Percentiles rank a stretch among this genome's conserved stretches.
These are phyloP conservation scores for Cathartes aura DNA, from an alignment of 2,113 vertebrate species.

Conservation along the genomic window DNA sequence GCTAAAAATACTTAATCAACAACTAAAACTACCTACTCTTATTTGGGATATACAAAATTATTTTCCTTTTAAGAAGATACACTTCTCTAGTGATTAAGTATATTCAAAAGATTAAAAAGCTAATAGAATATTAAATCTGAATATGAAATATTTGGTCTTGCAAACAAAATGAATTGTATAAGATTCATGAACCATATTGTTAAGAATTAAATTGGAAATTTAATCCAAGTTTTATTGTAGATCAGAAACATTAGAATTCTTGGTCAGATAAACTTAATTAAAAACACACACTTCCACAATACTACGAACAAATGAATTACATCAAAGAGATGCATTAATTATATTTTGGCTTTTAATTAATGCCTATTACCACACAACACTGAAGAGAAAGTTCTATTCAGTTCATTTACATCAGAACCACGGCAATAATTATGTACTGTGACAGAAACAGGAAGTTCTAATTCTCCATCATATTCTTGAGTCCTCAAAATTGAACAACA, in stretches of 20 bases:
- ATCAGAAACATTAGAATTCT: conserved; percentile 57
- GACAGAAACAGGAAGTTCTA: conserved; percentile 53
- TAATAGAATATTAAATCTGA: background rate
- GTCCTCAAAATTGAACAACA: conserved; percentile 46
- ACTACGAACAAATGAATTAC: conserved; percentile 41
- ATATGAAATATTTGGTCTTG: background rate
- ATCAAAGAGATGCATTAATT: conserved; percentile 64
- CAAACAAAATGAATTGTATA: conserved; percentile 1
- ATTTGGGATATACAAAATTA: background rate
- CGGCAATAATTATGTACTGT: conserved; percentile 34
- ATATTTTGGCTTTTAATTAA: conserved; percentile 60
- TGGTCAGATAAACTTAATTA: conserved; percentile 63
- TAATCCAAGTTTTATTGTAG: conserved; percentile 44
- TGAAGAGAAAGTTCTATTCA: conserved; percentile 33
- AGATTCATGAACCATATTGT: conserved; percentile 27
- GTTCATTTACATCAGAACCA: conserved; percentile 62
- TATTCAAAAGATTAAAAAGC: conserved; percentile 1
- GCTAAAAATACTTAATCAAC: background rate
- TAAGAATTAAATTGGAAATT: conserved; percentile 42
- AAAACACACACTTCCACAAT: conserved; percentile 43
- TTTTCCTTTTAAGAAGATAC: background rate
- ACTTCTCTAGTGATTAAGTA: background rate
- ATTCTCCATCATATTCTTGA: conserved; percentile 51
- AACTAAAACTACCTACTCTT: background rate
- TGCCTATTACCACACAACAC: conserved; percentile 23